phyloP scores from a whole-genome alignment of 2,113 vertebrate species.

The Lophius piscatorius region DNA sequence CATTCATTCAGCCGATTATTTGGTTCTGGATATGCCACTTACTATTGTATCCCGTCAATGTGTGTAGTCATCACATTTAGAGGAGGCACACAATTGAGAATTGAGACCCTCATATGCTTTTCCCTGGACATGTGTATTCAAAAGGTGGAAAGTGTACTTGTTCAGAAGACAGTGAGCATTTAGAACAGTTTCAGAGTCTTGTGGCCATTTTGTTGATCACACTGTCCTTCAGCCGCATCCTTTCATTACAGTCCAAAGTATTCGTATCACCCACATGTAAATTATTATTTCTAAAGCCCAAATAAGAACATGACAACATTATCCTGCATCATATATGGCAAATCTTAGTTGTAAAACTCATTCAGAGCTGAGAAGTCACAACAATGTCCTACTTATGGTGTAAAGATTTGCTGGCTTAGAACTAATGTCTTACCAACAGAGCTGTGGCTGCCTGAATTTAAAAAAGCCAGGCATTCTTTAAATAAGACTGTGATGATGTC shows the following conservation, averaged over 20 bases:
- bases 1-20: conserved; percentile 79
- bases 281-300: not conserved
- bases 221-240: conserved; percentile 22
- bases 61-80: conserved; percentile 74
- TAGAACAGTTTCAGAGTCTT: conserved; percentile 31
- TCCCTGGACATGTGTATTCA: conserved; percentile 62
- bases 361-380: conserved; percentile 1
- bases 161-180: conserved; percentile 36
- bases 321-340: not conserved
- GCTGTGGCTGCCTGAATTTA: not conserved
- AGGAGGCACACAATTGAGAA: conserved; percentile 62
- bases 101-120: conserved; percentile 66
- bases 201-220: conserved; percentile 37
- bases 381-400: not conserved
- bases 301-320: not conserved
- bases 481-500: not conserved
- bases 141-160: conserved; percentile 51
- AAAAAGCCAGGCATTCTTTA: not conserved
- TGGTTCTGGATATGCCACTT: conserved; percentile 70
- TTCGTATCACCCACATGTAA: not conserved
- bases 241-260: not conserved
- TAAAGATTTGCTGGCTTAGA: not conserved
- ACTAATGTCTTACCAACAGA: too few relatives aligned
- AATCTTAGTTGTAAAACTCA: not conserved
- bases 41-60: conserved; percentile 60